Base-by-base conservation (phyloP, 2,797 vertebrate species). In the Labroides dimidiatus region DNA sequence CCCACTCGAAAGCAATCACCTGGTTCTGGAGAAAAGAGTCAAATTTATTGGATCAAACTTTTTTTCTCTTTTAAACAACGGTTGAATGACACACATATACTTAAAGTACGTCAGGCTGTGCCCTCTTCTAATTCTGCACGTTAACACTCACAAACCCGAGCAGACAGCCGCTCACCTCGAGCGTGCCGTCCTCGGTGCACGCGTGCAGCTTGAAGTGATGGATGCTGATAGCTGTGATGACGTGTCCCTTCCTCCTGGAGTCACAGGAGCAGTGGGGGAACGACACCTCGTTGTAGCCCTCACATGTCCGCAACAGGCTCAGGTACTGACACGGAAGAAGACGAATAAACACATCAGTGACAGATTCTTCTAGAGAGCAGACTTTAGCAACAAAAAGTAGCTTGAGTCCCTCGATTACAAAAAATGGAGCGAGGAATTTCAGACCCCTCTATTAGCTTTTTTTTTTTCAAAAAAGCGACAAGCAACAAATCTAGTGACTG, bases 201-300 rank as follows among this genome's bases (percentile, higher is more conserved):
- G 97, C 97, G 0, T 97, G 96, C 75, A 99, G 95, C 75, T 98
- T 97, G 90, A 99, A 99, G 95, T 99, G 96, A 84, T 89, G 90
- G 77, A 98, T 95, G 93, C 97, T 96, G 91, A 99, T 96, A 27
- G 97, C 97, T 0, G 96, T 97, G 86, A 98, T 89, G 7, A 99
- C 97, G 0, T 99, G 97, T 1, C 97, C 97, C 91, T 97, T 97
- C 77, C 97, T 93, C 23, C 97, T 92, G 0, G 97, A 99, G 93
- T 99, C 97, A 1, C 97, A 99, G 75, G 97, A 94, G 90, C 97
- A 99, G 89, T 99, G 97, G 1, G 97, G 97, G 89, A 99, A 99
- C 69, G 92, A 91, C 85, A 99, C 96, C 90, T 99, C 97, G 17
- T 97, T 99, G 94, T 99, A 99, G 65, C 97, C 96, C 80, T 99